Conservation (phyloP, 1,140 invertebrate genomes). For the Lanistes nyassanus region DNA sequence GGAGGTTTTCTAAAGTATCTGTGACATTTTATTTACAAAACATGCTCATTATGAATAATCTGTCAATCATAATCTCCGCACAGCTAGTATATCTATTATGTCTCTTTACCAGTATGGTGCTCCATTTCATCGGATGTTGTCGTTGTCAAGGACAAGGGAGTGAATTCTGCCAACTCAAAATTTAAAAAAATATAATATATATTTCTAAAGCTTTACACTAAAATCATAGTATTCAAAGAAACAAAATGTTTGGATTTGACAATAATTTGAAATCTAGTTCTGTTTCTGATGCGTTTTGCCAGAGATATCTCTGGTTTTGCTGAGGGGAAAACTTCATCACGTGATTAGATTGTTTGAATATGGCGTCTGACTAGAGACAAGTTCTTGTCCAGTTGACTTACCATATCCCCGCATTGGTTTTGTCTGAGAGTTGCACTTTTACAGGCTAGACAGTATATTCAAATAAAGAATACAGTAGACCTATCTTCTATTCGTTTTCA, state of each 20-base stretch:
- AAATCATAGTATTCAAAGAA: not conserved
- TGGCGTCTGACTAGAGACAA: not conserved
- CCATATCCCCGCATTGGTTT: too few relatives aligned
- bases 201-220: not conserved
- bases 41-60: not conserved
- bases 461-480: too few relatives aligned
- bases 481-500: too few relatives aligned
- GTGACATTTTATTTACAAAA: not conserved
- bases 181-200: not conserved
- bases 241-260: too few relatives aligned
- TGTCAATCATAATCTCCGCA: not conserved
- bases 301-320: too few relatives aligned
- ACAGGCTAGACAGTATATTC: too few relatives aligned
- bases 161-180: too few relatives aligned
- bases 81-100: not conserved
- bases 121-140: constrained; percentile 40
- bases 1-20: not conserved
- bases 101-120: not conserved
- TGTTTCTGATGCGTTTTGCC: too few relatives aligned
- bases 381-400: too few relatives aligned
- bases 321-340: not conserved
- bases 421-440: too few relatives aligned
- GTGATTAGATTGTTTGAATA: constrained; percentile 11
- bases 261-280: too few relatives aligned
- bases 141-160: constrained; percentile 23